Evolutionary conservation across 2,797 vertebrate species (phyloP).

Genomic region (Eurystomus glaucurus): DNA sequence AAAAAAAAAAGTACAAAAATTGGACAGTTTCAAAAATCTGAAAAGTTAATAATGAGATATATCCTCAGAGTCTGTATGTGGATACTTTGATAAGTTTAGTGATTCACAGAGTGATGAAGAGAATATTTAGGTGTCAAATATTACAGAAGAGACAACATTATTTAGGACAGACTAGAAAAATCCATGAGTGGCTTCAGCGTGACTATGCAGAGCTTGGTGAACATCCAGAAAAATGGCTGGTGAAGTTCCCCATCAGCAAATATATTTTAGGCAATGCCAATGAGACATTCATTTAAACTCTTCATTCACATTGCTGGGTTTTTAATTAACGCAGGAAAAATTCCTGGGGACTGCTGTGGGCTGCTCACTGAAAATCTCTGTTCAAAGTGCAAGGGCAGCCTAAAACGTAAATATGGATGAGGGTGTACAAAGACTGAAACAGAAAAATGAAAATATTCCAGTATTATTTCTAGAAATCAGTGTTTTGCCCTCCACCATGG

Average conservation of each 20-base stretch:
- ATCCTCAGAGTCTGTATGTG: neutral
- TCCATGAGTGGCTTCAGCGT: neutral
- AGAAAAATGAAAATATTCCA: slow-evolving; percentile 20
- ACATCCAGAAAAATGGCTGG: neutral
- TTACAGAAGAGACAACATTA: neutral
- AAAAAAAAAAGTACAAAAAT: neutral
- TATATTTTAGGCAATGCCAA: slow-evolving; percentile 67
- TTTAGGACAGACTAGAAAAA: neutral
- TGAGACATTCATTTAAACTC: slow-evolving; percentile 58
- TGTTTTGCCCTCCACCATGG: neutral
- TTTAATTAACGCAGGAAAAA: slow-evolving; percentile 70
- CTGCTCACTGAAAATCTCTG: slow-evolving; percentile 51
- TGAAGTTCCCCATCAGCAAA: slow-evolving; percentile 31
- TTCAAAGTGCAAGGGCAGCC: slow-evolving; percentile 13
- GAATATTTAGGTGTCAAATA: neutral
- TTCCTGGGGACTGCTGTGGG: slow-evolving; percentile 67
- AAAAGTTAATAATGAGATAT: neutral
- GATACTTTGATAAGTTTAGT: neutral
- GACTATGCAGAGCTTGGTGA: neutral
- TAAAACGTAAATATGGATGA: slow-evolving; percentile 42
- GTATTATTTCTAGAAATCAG: neutral
- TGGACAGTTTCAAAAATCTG: neutral
- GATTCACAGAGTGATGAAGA: neutral
- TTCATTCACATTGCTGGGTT: slow-evolving; percentile 49
- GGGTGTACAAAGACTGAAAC: neutral